These are phyloP conservation scores for Chelonus formosanus DNA, from an alignment of 2,888 invertebrate species.

Conservation along the genomic window DNA sequence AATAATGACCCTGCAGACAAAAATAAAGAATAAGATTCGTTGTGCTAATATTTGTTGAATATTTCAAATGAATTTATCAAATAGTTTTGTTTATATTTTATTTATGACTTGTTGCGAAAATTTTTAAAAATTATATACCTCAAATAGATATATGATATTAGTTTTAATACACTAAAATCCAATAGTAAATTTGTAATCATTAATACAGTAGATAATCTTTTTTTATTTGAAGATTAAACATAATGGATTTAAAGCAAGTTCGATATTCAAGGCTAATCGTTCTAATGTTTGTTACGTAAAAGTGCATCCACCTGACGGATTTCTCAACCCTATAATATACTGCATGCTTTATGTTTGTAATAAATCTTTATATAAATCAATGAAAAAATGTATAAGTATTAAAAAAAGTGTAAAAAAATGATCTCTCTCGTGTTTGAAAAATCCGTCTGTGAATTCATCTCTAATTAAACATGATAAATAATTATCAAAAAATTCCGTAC, in stretches of 20 bases:
- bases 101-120: too few species aligned
- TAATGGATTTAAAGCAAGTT: constrained; percentile 37
- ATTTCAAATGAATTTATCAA: neutral
- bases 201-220: constrained; percentile 4
- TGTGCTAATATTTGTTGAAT: constrained; percentile 23
- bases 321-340: constrained; percentile 9
- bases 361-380: neutral
- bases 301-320: constrained; percentile 34
- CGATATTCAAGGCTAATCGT: constrained; percentile 34
- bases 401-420: too few species aligned
- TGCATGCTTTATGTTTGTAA: neutral
- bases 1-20: constrained; percentile 7
- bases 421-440: too few species aligned
- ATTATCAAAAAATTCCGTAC: too few species aligned
- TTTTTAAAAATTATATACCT: too few species aligned
- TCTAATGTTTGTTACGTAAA: constrained; percentile 37
- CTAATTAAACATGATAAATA: too few species aligned
- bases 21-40: constrained; percentile 14
- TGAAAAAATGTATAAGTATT: too few species aligned
- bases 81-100: too few species aligned
- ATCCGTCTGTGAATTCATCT: too few species aligned
- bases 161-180: constrained; percentile 1
- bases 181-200: neutral
- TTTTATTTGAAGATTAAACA: constrained; percentile 35
- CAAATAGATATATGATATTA: neutral